Conservation (phyloP, 2,113 vertebrate species). For the Petrocephalus microphthalmus region DNA sequence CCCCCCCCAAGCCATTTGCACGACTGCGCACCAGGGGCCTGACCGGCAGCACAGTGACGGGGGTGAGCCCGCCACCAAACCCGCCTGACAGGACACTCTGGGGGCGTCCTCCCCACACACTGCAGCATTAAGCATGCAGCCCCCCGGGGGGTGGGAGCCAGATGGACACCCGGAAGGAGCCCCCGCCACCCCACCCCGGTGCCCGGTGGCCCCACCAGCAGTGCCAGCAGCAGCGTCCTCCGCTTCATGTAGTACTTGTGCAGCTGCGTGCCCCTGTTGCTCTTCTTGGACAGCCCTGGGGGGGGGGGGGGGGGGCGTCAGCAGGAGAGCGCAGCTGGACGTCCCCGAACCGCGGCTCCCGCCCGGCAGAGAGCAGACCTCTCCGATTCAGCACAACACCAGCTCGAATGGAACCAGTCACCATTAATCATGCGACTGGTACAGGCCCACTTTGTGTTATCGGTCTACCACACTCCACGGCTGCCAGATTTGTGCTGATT, state of each 20-base stretch:
- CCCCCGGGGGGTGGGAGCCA: background rate
- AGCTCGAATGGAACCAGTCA: too few relatives aligned
- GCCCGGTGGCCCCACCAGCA: slow-evolving; percentile 67
- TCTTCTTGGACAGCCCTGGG: slow-evolving; percentile 91
- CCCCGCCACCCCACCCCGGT: background rate
- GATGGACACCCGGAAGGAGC: background rate
- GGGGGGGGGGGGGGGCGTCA: background rate
- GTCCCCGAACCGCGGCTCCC: background rate
- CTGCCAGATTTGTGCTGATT: background rate
- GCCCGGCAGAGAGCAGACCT: background rate
- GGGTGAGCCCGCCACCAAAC: background rate
- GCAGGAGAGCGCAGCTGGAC: background rate
- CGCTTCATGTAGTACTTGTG: slow-evolving; percentile 99
- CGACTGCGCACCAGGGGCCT: background rate
- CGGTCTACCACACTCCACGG: background rate
- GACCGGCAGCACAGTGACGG: background rate
- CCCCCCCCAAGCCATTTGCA: background rate
- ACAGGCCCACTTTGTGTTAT: background rate
- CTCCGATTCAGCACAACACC: too few relatives aligned
- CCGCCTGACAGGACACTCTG: background rate
- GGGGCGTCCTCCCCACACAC: background rate
- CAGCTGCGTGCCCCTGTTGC: slow-evolving; percentile 88
- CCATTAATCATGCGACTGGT: background rate
- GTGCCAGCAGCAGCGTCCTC: slow-evolving; percentile 78
- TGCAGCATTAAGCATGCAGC: background rate